Conservation (phyloP, 2,113 vertebrate genomes). For the Leptobrachium leishanense region DNA sequence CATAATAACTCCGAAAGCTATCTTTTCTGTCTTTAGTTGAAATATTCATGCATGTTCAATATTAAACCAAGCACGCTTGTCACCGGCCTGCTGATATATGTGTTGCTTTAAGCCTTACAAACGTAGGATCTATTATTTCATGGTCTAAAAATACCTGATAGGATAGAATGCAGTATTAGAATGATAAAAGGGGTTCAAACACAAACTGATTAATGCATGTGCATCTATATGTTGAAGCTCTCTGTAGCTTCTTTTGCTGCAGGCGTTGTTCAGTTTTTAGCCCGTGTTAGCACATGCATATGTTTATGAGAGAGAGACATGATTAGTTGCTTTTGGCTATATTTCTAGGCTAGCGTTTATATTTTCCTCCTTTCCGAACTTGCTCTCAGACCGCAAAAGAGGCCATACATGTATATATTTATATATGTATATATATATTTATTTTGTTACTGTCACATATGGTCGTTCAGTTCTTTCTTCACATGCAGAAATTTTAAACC, state of each 20-base stretch:
- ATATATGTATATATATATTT: constrained; percentile 3
- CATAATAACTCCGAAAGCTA: neutral
- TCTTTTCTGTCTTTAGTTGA: neutral
- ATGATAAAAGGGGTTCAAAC: neutral
- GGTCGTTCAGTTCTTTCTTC: constrained; percentile 10
- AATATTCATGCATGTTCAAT: neutral
- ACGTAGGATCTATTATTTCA: neutral
- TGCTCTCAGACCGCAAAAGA: no score
- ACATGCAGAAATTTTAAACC: constrained; percentile 30
- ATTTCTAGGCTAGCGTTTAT: constrained; percentile 18
- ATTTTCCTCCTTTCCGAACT: constrained; percentile 11
- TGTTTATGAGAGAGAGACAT: constrained; percentile 7
- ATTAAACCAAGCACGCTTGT: neutral
- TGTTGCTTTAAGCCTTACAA: constrained; percentile 17
- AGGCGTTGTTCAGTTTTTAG: constrained; percentile 20
- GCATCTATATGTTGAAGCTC: constrained; percentile 26
- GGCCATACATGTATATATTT: constrained; percentile 1
- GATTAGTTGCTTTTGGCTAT: constrained; percentile 29
- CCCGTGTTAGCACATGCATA: constrained; percentile 17
- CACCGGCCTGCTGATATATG: neutral
- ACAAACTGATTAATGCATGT: constrained; percentile 23
- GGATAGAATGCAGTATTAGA: constrained; percentile 8
- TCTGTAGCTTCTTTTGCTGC: constrained; percentile 7
- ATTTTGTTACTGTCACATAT: constrained; percentile 39
- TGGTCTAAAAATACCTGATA: constrained; percentile 8